Conservation (phyloP, 1,140 invertebrate species). For the Tyrophagus putrescentiae region DNA sequence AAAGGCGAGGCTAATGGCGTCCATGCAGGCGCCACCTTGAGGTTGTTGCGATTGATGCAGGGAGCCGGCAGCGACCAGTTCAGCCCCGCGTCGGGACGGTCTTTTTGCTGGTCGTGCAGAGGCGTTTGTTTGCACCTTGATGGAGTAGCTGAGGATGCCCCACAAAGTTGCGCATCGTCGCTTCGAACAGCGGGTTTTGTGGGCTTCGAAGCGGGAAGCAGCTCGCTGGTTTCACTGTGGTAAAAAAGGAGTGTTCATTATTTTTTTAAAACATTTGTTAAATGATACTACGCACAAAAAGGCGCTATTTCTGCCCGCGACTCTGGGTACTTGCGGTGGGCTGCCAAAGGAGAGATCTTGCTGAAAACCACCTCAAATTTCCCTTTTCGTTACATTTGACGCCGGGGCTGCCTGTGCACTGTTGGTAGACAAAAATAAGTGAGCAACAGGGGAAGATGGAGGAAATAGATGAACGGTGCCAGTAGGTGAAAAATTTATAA, state of each 20-base stretch:
- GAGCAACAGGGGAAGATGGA: no score
- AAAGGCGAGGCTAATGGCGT: not conserved
- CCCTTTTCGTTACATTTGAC: conserved; percentile 4
- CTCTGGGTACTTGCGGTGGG: not conserved
- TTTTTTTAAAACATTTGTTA: not conserved
- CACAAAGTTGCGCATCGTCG: conserved; percentile 2
- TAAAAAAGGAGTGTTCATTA: not conserved
- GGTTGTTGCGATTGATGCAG: conserved; percentile 1
- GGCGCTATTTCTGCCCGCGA: not conserved
- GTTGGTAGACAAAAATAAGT: no score
- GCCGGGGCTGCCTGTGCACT: no score
- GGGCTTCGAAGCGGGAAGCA: not conserved
- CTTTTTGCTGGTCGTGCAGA: not conserved
- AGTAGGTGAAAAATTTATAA: no score
- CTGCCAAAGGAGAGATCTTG: not conserved
- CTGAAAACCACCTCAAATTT: conserved; percentile 4
- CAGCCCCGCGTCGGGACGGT: not conserved
- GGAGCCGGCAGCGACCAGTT: not conserved
- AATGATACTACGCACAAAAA: not conserved
- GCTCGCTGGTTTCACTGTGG: not conserved
- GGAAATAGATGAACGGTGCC: no score
- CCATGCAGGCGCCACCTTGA: not conserved
- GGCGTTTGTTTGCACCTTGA: not conserved
- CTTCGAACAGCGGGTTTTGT: not conserved
- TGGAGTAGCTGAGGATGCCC: not conserved